Evolutionary conservation across 2,113 vertebrate species (phyloP).

Genomic region (Ornithorhynchus anatinus): DNA sequence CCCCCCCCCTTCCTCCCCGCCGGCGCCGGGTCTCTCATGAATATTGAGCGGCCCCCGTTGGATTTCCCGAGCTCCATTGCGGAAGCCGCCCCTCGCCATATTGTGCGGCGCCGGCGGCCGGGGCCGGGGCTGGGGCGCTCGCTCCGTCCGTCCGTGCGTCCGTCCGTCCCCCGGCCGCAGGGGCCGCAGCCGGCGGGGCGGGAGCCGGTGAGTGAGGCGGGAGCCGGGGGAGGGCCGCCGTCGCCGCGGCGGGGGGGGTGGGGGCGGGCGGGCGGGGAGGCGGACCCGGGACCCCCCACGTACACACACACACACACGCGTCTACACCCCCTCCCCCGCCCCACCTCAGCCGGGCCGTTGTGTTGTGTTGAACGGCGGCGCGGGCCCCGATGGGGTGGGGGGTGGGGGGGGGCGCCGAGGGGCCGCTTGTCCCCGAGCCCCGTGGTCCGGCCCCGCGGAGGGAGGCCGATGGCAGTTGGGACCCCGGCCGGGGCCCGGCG

Average conservation of each 20-base stretch:
- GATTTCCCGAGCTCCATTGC: constrained; percentile 81
- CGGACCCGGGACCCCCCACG: constrained; percentile 3
- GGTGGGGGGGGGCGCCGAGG: neutral
- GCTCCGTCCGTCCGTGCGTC: neutral
- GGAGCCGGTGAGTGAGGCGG: neutral
- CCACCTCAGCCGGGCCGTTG: neutral
- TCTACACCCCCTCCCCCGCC: neutral
- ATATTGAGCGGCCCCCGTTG: constrained; percentile 65
- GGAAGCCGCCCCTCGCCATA: constrained; percentile 79
- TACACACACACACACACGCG: too few species aligned
- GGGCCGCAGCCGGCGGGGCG: constrained; percentile 21
- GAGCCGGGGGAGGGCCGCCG: neutral
- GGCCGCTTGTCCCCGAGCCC: neutral
- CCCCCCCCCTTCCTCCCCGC: constrained; percentile 14
- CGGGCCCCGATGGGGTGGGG: neutral
- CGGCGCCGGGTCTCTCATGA: constrained; percentile 54
- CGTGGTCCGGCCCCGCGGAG: neutral
- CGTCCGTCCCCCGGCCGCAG: constrained; percentile 7
- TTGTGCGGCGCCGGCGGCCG: constrained; percentile 65
- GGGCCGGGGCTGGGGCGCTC: neutral
- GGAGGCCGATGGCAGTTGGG: neutral
- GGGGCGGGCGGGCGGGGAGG: constrained; percentile 26
- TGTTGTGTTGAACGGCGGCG: neutral
- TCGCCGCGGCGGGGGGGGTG: neutral
- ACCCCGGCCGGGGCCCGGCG: too few species aligned